These are phyloP conservation scores for Fabriciana adippe DNA, from an alignment of 2,888 invertebrate species.

Conservation along the genomic window DNA sequence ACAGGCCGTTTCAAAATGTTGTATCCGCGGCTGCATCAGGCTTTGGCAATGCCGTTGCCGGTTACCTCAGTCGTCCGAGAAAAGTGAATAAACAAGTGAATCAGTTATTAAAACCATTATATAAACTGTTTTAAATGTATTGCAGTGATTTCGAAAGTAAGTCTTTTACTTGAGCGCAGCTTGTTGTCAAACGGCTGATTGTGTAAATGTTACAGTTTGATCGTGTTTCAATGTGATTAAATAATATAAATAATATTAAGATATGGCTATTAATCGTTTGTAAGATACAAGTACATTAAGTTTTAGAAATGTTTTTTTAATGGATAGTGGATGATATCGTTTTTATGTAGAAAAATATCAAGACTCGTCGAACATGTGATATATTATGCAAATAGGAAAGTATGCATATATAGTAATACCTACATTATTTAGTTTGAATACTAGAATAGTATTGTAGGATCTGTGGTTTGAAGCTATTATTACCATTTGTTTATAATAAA, in stretches of 20 bases:
- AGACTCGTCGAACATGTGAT: not conserved
- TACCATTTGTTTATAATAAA: too few species aligned
- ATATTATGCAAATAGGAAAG: not conserved
- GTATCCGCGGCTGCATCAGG: slow-evolving; percentile 75
- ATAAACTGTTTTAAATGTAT: slow-evolving; percentile 60
- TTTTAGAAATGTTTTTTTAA: not conserved
- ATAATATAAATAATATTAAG: not conserved
- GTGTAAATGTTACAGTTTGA: slow-evolving; percentile 5
- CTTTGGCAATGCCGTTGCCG: slow-evolving; percentile 78
- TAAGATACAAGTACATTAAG: not conserved
- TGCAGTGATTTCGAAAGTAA: slow-evolving; percentile 25
- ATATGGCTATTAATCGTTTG: not conserved
- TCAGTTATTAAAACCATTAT: slow-evolving; percentile 65
- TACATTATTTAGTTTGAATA: too few species aligned
- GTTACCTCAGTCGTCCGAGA: slow-evolving; percentile 64
- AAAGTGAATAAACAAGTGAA: slow-evolving; percentile 64
- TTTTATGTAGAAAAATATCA: too few species aligned
- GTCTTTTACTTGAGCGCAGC: not conserved
- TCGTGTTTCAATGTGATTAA: slow-evolving; percentile 1
- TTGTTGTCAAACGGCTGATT: slow-evolving; percentile 2
- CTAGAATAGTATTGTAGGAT: too few species aligned
- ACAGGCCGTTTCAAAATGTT: slow-evolving; percentile 62
- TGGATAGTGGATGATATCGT: too few species aligned
- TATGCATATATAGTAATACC: not conserved
- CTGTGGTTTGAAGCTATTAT: too few species aligned